Evolutionary conservation across 2,888 invertebrate genomes (phyloP).

Genomic region (Odontocolon sp.): DNA sequence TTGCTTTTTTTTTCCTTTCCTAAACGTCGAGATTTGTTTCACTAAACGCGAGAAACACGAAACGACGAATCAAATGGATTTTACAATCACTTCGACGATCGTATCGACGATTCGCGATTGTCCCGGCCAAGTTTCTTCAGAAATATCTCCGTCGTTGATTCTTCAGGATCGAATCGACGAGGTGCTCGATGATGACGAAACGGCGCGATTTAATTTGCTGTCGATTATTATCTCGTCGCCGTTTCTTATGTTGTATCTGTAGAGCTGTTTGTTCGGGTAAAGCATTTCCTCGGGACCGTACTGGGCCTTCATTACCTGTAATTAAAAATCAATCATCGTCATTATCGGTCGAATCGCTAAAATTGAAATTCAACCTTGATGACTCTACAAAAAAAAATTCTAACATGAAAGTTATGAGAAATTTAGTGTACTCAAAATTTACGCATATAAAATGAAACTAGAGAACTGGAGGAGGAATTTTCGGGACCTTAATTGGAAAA

Average conservation of each 20-base stretch:
- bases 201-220: constrained; percentile 85
- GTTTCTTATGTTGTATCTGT: constrained; percentile 94
- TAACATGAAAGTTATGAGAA: no score
- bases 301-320: constrained; percentile 81
- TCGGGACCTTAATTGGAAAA: no score
- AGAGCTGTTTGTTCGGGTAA: constrained; percentile 93
- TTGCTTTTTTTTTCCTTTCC: no score
- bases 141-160: background rate
- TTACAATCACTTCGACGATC: background rate
- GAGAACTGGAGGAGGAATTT: no score
- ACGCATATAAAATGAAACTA: no score
- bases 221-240: constrained; percentile 96
- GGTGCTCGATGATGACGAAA: constrained; percentile 73
- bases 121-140: background rate
- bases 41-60: no score
- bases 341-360: background rate
- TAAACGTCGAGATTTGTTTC: no score
- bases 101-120: background rate
- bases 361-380: background rate
- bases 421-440: no score
- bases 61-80: background rate
- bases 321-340: no score
- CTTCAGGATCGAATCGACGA: constrained; percentile 78
- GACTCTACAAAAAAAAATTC: no score
- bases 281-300: constrained; percentile 94